Conservation (phyloP, 1,140 invertebrate genomes). For the Oedothorax gibbosus region DNA sequence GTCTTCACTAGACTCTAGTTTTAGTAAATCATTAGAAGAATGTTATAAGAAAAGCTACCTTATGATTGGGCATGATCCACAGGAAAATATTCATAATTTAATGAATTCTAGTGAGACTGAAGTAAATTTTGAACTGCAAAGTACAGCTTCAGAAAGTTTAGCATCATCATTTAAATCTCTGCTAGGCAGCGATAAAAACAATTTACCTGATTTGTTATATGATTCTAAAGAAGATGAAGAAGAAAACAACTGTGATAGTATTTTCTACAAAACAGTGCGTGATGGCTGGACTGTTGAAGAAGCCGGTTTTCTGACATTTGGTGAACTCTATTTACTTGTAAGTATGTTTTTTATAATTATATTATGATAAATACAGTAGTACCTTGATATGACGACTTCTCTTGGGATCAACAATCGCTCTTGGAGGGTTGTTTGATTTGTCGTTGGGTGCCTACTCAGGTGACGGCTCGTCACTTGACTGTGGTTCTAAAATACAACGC, state of each 20-base stretch:
- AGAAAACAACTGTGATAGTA: slow-evolving; percentile 13
- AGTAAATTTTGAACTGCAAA: background rate
- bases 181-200: slow-evolving; percentile 11
- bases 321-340: slow-evolving; percentile 90
- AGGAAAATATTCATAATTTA: too few species aligned
- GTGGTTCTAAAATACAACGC: too few species aligned
- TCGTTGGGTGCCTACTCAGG: too few species aligned
- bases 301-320: slow-evolving; percentile 82
- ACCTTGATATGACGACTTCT: background rate
- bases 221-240: background rate
- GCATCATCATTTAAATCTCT: background rate
- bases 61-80: too few species aligned
- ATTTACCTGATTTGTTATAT: background rate
- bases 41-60: too few species aligned
- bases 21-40: too few species aligned
- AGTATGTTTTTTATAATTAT: slow-evolving; percentile 38
- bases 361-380: background rate
- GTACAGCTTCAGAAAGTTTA: too few species aligned
- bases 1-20: too few species aligned
- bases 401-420: background rate
- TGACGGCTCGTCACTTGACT: too few species aligned
- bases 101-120: background rate
- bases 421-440: background rate
- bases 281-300: slow-evolving; percentile 83
- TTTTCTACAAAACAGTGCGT: slow-evolving; percentile 69